These are phyloP conservation scores for Leucopsar rothschildi DNA, from an alignment of 2,113 vertebrate genomes.

Conservation along the genomic window DNA sequence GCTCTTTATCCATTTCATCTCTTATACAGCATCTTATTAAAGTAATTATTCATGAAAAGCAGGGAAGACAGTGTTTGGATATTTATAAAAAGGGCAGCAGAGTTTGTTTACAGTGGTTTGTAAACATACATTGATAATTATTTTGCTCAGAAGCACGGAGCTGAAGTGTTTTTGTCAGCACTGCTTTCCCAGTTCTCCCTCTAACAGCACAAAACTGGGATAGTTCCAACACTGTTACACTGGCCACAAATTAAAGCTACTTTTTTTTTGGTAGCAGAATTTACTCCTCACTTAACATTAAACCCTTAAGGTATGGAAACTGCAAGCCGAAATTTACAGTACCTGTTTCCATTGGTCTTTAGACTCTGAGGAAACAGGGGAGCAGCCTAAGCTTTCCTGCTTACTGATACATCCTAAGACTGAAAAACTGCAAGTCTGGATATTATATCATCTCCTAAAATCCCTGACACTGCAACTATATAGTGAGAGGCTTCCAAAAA, in stretches of 20 bases:
- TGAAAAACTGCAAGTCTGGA: background rate
- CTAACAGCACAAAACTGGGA: background rate
- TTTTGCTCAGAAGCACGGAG: slow-evolving; percentile 24
- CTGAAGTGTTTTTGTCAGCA: slow-evolving; percentile 22
- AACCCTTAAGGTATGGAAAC: background rate
- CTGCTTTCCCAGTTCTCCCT: background rate
- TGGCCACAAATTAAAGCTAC: background rate
- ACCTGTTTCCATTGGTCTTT: background rate
- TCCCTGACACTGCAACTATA: background rate
- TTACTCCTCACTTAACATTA: background rate
- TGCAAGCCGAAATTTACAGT: background rate
- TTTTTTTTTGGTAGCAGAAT: background rate
- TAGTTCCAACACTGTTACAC: background rate
- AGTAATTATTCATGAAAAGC: slow-evolving; percentile 7
- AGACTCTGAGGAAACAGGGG: background rate
- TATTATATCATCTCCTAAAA: background rate
- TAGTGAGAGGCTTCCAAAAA: background rate
- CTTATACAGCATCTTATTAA: background rate
- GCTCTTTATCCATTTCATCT: background rate
- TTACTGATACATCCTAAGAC: background rate
- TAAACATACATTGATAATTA: slow-evolving; percentile 5
- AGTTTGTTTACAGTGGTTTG: slow-evolving; percentile 26
- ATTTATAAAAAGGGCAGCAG: slow-evolving; percentile 23
- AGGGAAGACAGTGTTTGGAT: background rate
- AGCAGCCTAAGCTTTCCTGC: background rate